These are phyloP conservation scores for Chrysolina oricalcia DNA, from an alignment of 2,888 invertebrate species.

Conservation along the genomic window DNA sequence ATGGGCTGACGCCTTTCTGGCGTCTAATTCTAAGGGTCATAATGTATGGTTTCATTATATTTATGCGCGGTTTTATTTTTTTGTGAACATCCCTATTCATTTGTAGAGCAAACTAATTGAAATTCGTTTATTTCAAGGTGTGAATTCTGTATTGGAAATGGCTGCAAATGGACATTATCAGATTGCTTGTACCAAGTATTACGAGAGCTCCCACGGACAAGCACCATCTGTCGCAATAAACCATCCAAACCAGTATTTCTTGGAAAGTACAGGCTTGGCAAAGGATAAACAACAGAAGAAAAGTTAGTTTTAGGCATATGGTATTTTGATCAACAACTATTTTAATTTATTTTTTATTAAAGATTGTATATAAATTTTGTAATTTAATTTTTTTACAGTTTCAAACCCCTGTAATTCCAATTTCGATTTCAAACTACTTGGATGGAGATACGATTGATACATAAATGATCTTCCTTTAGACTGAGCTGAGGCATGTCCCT, in stretches of 20 bases:
- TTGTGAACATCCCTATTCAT: slow-evolving; percentile 2
- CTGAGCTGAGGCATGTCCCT: too few relatives aligned
- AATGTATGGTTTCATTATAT: too few relatives aligned
- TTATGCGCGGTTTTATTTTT: too few relatives aligned
- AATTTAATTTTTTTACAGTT: neutral
- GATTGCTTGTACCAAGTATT: slow-evolving; percentile 92
- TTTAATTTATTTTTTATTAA: neutral
- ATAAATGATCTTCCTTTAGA: too few relatives aligned
- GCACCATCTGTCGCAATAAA: slow-evolving; percentile 80
- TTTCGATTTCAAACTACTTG: neutral
- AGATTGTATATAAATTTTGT: neutral
- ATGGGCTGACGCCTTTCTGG: too few relatives aligned
- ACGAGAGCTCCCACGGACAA: slow-evolving; percentile 81
- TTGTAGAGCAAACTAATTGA: neutral
- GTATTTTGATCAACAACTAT: neutral
- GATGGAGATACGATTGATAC: too few relatives aligned
- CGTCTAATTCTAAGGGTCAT: too few relatives aligned
- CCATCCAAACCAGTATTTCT: slow-evolving; percentile 95
- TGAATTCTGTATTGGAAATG: slow-evolving; percentile 82
- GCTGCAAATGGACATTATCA: slow-evolving; percentile 87
- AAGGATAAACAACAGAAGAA: slow-evolving; percentile 57
- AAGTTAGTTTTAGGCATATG: slow-evolving; percentile 30
- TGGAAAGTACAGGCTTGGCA: slow-evolving; percentile 77
- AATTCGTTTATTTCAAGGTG: slow-evolving; percentile 70
- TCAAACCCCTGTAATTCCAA: neutral